Percentiles rank a stretch among this genome's conserved stretches.
Evolutionary conservation across 2,888 invertebrate species (phyloP).

Genomic region (Thera obeliscata): DNA sequence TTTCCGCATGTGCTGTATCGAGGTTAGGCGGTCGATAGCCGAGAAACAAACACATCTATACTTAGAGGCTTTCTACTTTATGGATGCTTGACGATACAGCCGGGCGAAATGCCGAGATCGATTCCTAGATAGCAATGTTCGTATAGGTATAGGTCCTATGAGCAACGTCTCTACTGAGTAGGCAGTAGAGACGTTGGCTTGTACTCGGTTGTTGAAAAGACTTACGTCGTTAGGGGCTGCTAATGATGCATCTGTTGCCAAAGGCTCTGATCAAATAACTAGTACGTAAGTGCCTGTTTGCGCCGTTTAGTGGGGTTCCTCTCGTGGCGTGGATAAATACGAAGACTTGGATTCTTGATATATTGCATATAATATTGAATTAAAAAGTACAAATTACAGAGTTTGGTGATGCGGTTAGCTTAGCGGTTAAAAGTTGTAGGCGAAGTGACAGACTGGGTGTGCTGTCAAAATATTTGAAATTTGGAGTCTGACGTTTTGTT

Average conservation of each 20-base stretch:
- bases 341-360: no score
- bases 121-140: constrained; percentile 14
- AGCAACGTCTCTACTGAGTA: no score
- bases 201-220: constrained; percentile 28
- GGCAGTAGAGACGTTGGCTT: constrained; percentile 7
- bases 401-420: no score
- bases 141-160: constrained; percentile 5
- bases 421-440: no score
- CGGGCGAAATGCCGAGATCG: constrained; percentile 21
- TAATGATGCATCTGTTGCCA: constrained; percentile 39
- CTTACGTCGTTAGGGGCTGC: constrained; percentile 39
- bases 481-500: no score
- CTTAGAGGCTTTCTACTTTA: constrained; percentile 40
- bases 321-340: no score
- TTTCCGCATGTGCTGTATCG: constrained; percentile 47
- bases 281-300: background rate
- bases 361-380: no score
- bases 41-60: constrained; percentile 33
- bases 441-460: no score
- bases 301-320: no score
- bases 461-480: no score
- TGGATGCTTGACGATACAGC: constrained; percentile 10
- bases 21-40: constrained; percentile 56
- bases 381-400: no score
- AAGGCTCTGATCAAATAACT: constrained; percentile 16